Conservation (phyloP, 2,797 vertebrate species). For the Rachycentron canadum region DNA sequence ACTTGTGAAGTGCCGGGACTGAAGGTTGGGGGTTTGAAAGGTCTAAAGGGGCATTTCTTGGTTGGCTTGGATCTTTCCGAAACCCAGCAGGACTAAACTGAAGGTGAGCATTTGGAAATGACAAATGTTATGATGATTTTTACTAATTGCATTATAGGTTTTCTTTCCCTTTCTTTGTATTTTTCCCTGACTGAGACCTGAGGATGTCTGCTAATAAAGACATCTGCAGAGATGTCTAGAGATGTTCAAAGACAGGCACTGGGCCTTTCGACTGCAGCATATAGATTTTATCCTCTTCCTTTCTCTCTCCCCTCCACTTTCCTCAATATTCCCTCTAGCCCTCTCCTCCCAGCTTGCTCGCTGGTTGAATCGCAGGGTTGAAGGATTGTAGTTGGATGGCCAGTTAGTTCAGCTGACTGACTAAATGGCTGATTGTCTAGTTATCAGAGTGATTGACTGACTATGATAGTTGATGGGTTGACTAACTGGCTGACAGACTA, state of each 20-base stretch:
- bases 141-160: conserved; percentile 13
- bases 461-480: conserved; percentile 20
- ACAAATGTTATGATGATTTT: conserved; percentile 23
- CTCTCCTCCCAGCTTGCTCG: conserved; percentile 30
- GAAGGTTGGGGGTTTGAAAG: conserved; percentile 32
- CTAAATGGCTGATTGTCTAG: conserved; percentile 51
- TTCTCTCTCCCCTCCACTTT: conserved; percentile 41
- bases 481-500: conserved; percentile 52
- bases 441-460: conserved; percentile 56
- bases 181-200: conserved; percentile 16
- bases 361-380: conserved; percentile 56
- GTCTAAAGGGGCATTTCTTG: conserved; percentile 35
- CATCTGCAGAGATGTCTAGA: conserved; percentile 54
- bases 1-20: conserved; percentile 50
- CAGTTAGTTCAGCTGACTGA: conserved; percentile 45
- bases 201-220: conserved; percentile 54
- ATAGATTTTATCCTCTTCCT: conserved; percentile 70
- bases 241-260: conserved; percentile 65
- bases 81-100: conserved; percentile 12
- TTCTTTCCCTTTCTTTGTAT: conserved; percentile 22
- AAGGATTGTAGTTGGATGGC: conserved; percentile 53
- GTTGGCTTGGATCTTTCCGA: conserved; percentile 27
- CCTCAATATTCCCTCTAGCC: conserved; percentile 56
- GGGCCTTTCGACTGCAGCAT: conserved; percentile 63
- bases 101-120: conserved; percentile 10